Evolutionary conservation across 2,797 vertebrate species (phyloP).

Genomic region (Diceros bicornis): DNA sequence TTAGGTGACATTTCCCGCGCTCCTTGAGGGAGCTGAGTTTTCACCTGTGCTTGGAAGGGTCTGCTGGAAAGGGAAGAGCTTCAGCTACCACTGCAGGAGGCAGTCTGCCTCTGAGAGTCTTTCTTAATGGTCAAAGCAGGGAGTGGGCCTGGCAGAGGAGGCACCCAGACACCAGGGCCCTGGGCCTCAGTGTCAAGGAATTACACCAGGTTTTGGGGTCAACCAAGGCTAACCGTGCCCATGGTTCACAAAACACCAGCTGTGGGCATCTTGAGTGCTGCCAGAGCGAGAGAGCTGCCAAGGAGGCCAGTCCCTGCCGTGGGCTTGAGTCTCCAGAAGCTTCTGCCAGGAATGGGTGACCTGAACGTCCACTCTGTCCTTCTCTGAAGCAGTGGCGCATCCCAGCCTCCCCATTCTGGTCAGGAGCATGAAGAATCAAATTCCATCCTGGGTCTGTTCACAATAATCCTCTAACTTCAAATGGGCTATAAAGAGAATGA

Average conservation of each 20-base stretch:
- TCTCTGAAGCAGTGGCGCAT: neutral
- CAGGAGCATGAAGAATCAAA: neutral
- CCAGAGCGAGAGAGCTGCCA: neutral
- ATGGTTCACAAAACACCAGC: neutral
- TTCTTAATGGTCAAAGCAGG: neutral
- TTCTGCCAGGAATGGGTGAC: neutral
- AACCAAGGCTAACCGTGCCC: neutral
- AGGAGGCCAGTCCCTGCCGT: neutral
- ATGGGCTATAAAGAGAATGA: neutral
- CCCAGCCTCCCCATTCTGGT: neutral
- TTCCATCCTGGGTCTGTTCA: neutral
- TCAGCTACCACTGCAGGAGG: neutral
- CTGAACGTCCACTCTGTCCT: neutral
- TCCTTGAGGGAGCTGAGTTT: neutral
- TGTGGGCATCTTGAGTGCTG: neutral
- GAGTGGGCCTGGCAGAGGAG: neutral
- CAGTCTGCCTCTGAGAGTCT: neutral
- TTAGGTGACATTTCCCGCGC: neutral
- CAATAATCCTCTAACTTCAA: neutral
- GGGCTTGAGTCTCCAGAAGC: constrained; percentile 10
- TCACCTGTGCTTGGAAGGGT: neutral
- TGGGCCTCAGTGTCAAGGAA: neutral
- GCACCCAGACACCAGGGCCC: neutral
- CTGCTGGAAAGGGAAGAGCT: neutral
- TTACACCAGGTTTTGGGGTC: neutral